Conservation (phyloP, 2,888 invertebrate species). For the Euzetes globulus region DNA sequence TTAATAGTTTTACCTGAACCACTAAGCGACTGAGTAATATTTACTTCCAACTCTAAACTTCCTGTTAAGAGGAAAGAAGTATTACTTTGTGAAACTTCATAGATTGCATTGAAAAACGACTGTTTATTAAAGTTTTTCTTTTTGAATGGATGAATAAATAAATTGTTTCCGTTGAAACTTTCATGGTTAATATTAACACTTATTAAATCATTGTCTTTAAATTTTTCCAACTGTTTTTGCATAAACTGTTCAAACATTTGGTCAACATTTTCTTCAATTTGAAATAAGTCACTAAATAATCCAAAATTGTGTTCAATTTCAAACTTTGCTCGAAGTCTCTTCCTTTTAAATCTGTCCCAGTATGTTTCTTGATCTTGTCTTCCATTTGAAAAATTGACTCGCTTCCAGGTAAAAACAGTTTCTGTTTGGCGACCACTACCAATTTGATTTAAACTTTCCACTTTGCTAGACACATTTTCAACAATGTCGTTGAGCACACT, state of each 20-base stretch:
- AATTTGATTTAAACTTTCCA: too few species aligned
- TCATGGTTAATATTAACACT: not conserved
- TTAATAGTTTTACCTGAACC: not conserved
- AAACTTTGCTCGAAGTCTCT: not conserved
- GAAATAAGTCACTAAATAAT: not conserved
- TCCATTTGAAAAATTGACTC: too few species aligned
- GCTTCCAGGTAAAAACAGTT: too few species aligned
- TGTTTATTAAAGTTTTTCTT: not conserved
- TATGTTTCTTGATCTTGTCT: too few species aligned
- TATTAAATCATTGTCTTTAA: not conserved
- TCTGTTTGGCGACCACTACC: too few species aligned
- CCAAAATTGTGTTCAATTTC: not conserved
- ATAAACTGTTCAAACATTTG: not conserved
- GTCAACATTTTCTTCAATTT: not conserved
- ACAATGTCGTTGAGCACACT: too few species aligned
- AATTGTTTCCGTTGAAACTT: not conserved
- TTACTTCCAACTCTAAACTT: not conserved
- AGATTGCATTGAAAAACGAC: not conserved
- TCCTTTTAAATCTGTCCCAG: not conserved
- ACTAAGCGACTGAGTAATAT: not conserved
- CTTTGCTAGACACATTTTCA: too few species aligned
- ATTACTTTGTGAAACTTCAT: not conserved
- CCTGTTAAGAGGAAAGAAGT: not conserved
- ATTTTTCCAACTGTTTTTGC: not conserved
- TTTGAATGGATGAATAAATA: not conserved